A percentile compares a stretch with the other conserved stretches of the same genome.
phyloP scores from a whole-genome alignment of 2,113 vertebrate species.

The Indri indri region DNA sequence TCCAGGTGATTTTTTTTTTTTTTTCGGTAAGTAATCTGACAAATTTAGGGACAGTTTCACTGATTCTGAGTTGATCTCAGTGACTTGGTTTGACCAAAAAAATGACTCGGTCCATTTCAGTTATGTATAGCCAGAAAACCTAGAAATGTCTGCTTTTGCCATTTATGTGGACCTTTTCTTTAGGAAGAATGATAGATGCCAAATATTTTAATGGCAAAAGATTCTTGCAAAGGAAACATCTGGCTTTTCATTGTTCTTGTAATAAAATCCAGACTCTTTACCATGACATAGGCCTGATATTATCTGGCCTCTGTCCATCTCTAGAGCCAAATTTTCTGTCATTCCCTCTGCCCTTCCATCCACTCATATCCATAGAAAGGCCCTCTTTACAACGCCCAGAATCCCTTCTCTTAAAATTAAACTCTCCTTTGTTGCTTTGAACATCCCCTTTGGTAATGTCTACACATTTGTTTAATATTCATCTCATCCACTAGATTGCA shows the following conservation, averaged over 20 bases:
- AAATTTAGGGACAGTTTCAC: not conserved
- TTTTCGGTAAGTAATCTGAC: not conserved
- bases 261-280: not conserved
- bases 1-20: not conserved
- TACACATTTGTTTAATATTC: not conserved
- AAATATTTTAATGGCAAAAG: not conserved
- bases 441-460: not conserved
- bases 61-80: slow-evolving; percentile 14
- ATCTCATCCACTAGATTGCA: not conserved
- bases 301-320: not conserved
- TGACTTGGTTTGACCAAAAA: not conserved
- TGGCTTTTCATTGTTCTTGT: not conserved
- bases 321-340: not conserved
- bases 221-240: not conserved
- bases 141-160: not conserved
- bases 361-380: not conserved
- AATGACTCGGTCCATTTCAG: not conserved
- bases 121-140: not conserved
- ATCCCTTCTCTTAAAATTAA: not conserved
- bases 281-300: not conserved
- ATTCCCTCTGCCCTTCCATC: not conserved
- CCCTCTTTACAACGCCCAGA: not conserved
- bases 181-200: not conserved
- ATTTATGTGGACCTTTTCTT: not conserved
- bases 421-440: not conserved